phyloP scores from a whole-genome alignment of 2,797 vertebrate genomes.

The Sebastes paucispinis region DNA sequence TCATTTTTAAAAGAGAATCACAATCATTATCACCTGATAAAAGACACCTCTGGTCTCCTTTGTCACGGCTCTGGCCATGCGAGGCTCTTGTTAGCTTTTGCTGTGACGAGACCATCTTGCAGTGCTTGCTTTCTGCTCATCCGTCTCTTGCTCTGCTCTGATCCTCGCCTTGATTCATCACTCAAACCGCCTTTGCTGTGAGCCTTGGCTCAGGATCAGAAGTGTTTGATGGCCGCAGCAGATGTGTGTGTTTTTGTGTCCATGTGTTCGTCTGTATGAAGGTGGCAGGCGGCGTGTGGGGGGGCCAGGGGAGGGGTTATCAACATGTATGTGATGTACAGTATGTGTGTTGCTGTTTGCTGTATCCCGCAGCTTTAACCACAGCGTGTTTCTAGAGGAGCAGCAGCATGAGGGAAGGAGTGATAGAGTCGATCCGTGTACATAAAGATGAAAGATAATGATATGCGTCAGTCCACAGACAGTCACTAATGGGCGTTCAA shows the following conservation, averaged over 20 bases:
- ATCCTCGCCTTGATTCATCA: conserved; percentile 67
- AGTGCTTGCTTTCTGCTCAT: conserved; percentile 40
- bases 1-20: conserved; percentile 12
- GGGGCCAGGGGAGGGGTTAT: conserved; percentile 23
- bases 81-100: conserved; percentile 32
- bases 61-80: neutral
- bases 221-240: conserved; percentile 56
- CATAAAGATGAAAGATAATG: conserved; percentile 69
- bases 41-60: conserved; percentile 1
- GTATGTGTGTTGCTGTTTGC: neutral
- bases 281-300: neutral
- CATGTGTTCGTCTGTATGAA: conserved; percentile 26
- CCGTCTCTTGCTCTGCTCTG: conserved; percentile 43
- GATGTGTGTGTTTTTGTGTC: conserved; percentile 28
- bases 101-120: conserved; percentile 40
- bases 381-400: conserved; percentile 24
- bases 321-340: conserved; percentile 21
- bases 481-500: conserved; percentile 65
- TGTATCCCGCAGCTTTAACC: conserved; percentile 7
- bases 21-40: conserved; percentile 22
- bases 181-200: conserved; percentile 49
- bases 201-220: conserved; percentile 55
- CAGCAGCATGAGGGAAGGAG: conserved; percentile 32
- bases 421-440: conserved; percentile 41
- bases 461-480: conserved; percentile 60